Evolutionary conservation across 2,888 invertebrate genomes (phyloP).

Genomic region (Hydropsyche betteni): DNA sequence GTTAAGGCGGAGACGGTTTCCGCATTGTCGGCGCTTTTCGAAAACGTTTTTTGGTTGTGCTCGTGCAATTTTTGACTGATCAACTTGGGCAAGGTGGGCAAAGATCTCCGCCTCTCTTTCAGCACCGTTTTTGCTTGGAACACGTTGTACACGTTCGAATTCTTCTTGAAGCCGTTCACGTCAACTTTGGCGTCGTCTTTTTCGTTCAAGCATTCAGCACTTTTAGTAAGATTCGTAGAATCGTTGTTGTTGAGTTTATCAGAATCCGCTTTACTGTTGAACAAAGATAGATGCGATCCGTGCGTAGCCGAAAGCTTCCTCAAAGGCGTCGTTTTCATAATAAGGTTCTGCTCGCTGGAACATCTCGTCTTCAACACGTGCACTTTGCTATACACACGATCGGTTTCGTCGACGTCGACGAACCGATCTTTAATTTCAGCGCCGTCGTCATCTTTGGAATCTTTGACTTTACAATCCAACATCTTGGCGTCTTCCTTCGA

Average conservation of each 20-base stretch:
- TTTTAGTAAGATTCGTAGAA: slow-evolving; percentile 51
- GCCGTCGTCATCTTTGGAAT: slow-evolving; percentile 57
- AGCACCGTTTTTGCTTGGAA: slow-evolving; percentile 63
- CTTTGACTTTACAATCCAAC: slow-evolving; percentile 55
- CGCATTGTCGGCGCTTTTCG: slow-evolving; percentile 60
- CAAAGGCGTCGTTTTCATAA: slow-evolving; percentile 62
- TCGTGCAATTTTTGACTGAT: slow-evolving; percentile 58
- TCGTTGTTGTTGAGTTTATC: slow-evolving; percentile 57
- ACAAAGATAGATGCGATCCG: slow-evolving; percentile 58
- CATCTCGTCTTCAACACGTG: slow-evolving; percentile 65
- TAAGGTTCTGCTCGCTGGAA: slow-evolving; percentile 65
- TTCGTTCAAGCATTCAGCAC: slow-evolving; percentile 29
- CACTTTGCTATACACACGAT: slow-evolving; percentile 64
- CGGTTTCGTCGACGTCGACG: slow-evolving; percentile 63
- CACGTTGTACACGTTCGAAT: slow-evolving; percentile 65
- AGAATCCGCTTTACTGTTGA: slow-evolving; percentile 55
- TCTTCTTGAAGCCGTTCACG: slow-evolving; percentile 59
- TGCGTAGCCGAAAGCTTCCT: slow-evolving; percentile 57
- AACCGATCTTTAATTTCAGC: slow-evolving; percentile 64
- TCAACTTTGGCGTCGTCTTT: slow-evolving; percentile 55
- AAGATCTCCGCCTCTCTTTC: slow-evolving; percentile 60
- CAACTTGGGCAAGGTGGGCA: slow-evolving; percentile 60
- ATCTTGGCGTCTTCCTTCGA: slow-evolving; percentile 53
- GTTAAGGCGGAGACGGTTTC: slow-evolving; percentile 57
- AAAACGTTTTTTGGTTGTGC: slow-evolving; percentile 58